A percentile compares a stretch with the other conserved stretches of the same genome.
Evolutionary conservation across 1,140 invertebrate genomes (phyloP).

Genomic region (Helicoverpa zea): DNA sequence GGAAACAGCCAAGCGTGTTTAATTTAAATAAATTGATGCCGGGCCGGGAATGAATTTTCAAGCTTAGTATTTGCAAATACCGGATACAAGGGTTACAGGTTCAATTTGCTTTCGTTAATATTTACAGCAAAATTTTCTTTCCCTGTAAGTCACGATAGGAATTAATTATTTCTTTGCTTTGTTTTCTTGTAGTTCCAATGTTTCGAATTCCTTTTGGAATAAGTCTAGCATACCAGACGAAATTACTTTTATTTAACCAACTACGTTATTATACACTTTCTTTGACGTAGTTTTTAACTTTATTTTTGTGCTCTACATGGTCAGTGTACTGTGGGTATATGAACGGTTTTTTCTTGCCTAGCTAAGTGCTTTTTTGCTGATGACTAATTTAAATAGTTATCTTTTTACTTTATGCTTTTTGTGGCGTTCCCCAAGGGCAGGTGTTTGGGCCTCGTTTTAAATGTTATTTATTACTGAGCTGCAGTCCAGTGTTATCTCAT

Average conservation of each 20-base stretch:
- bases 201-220: conserved; percentile 10
- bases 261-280: conserved; percentile 23
- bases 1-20: background rate
- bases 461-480: background rate
- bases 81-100: conserved; percentile 13
- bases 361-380: conserved; percentile 6
- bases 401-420: too few relatives aligned
- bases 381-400: background rate
- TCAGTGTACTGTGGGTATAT: conserved; percentile 15
- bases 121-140: conserved; percentile 20
- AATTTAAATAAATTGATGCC: conserved; percentile 31
- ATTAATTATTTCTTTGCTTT: conserved; percentile 14
- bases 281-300: conserved; percentile 14
- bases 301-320: conserved; percentile 6
- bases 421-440: background rate
- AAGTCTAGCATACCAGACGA: background rate
- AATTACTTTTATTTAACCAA: conserved; percentile 21
- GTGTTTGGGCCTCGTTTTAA: background rate
- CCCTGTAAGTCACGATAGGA: conserved; percentile 5
- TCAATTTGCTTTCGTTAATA: conserved; percentile 29
- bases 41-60: background rate
- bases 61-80: conserved; percentile 12
- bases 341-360: conserved; percentile 7
- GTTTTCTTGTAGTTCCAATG: background rate
- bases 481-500: background rate